Percentiles rank a stretch among this genome's conserved stretches.
Evolutionary conservation across 53 echinoderm and acorn worm genomes (phyloP).

Genomic region (Holothuria scabra): DNA sequence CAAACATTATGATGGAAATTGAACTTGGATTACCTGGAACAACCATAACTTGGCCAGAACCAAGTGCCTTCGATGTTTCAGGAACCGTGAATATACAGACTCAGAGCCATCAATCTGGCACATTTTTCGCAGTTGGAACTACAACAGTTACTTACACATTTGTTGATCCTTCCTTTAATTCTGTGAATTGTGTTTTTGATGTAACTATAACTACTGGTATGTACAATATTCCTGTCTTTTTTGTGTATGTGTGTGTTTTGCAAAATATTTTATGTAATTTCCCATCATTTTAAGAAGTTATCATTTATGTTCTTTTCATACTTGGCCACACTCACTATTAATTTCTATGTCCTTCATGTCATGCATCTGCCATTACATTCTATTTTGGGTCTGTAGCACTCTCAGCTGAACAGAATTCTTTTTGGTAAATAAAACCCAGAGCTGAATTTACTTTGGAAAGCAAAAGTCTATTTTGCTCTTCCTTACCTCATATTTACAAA

Average conservation of each 20-base stretch:
- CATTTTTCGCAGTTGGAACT: slow-evolving; percentile 52
- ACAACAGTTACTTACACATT: slow-evolving; percentile 61
- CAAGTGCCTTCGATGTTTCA: slow-evolving; percentile 52
- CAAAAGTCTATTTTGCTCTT: no score
- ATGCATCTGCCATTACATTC: no score
- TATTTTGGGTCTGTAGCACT: no score
- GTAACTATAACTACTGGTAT: slow-evolving; percentile 34
- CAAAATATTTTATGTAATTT: no score
- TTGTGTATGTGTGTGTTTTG: not conserved
- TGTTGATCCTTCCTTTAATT: slow-evolving; percentile 53
- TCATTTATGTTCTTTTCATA: no score
- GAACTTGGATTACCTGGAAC: slow-evolving; percentile 31
- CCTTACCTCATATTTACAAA: no score
- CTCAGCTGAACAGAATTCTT: no score
- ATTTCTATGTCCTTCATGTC: no score
- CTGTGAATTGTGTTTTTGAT: slow-evolving; percentile 37
- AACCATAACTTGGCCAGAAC: slow-evolving; percentile 34
- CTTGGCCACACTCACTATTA: no score
- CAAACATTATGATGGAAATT: slow-evolving; percentile 14
- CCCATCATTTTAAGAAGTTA: no score
- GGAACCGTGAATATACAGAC: slow-evolving; percentile 39
- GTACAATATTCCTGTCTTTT: not conserved
- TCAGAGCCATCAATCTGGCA: slow-evolving; percentile 39
- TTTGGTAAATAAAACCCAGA: no score
- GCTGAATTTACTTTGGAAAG: no score